Evolutionary conservation across 2,888 invertebrate species (phyloP), one percentile per base, ranked within the genome.

Genomic region (Polyploca ridens): DNA sequence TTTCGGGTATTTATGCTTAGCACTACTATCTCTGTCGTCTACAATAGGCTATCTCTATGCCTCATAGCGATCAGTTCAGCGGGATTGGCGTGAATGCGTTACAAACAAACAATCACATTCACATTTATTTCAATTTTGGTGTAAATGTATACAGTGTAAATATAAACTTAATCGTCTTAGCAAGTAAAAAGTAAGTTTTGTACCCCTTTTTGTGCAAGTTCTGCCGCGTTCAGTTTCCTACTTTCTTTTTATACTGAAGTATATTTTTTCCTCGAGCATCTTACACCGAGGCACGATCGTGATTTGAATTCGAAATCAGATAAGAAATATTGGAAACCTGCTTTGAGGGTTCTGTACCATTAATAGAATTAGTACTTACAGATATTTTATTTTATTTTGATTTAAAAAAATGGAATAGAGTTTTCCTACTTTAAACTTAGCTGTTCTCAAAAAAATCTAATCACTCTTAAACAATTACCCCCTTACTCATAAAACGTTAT

Each of bases 261-360:
- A 69, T 64, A 63, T 70, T 65, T 73, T 69, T 64, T 60, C 66
- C 63, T 66, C 38, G 19, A 61, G 27, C 16, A 49, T 61, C 62
- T 62, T 66, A 38, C 35, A 64, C 63, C 27, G 62, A 62, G 67
- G 72, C 74, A 73, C 72, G 76, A 71, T 74, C 77, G 19, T 66
- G 67, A 60, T 70, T 69, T 70, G 60, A 74, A 75, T 63, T 63
- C 19, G 19, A 63, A 63, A 58, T 57, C 41, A 41, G 58, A 19
- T 41, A 41, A 41, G n/a, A 13, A 63, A 38, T 19, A 14, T 6
- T 19, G 35, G 16, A 62, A 35, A 57, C 13, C 58, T 38, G 58
- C 62, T 54, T 14, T 19, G 5, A 60, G 60, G 19, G 35, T 38
- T 19, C 19, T n/a, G 41, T 60, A 19, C 16, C 38, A 2, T 41